Percentiles rank a stretch among this genome's conserved stretches.
Evolutionary conservation across 2,113 vertebrate species (phyloP).

Genomic region (Vombatus ursinus): DNA sequence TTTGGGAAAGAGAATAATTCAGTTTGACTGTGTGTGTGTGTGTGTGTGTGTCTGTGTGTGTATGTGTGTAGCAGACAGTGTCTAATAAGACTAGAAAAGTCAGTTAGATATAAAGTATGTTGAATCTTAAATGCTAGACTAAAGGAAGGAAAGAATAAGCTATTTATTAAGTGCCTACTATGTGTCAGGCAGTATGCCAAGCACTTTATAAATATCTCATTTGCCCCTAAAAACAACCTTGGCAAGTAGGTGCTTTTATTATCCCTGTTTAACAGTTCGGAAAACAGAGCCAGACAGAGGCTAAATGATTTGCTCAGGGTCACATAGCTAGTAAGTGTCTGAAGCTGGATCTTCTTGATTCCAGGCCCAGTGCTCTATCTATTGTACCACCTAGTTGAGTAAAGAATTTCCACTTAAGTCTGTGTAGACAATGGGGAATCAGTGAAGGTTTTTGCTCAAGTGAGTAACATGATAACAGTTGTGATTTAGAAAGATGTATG

Average conservation of each 20-base stretch:
- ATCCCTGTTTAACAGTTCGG: too few species aligned
- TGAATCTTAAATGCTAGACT: background rate
- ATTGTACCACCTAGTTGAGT: background rate
- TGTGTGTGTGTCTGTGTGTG: background rate
- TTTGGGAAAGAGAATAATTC: background rate
- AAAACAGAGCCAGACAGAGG: too few species aligned
- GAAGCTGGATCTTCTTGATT: background rate
- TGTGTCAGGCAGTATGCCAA: too few species aligned
- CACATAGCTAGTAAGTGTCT: background rate
- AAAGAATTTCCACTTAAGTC: background rate
- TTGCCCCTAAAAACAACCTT: too few species aligned
- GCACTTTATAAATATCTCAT: too few species aligned
- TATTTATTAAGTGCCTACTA: too few species aligned
- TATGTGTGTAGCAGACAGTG: background rate
- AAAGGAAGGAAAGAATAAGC: background rate
- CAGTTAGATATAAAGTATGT: background rate
- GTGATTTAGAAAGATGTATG: too few species aligned
- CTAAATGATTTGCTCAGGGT: too few species aligned
- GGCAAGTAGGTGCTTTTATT: too few species aligned
- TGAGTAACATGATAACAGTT: too few species aligned
- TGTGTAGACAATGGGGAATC: background rate
- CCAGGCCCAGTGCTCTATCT: too few species aligned
- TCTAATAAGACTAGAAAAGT: background rate
- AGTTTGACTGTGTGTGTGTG: background rate
- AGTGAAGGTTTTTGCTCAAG: too few species aligned